Conservation (phyloP, 2,797 vertebrate species). For the Cheirogaleus major region DNA sequence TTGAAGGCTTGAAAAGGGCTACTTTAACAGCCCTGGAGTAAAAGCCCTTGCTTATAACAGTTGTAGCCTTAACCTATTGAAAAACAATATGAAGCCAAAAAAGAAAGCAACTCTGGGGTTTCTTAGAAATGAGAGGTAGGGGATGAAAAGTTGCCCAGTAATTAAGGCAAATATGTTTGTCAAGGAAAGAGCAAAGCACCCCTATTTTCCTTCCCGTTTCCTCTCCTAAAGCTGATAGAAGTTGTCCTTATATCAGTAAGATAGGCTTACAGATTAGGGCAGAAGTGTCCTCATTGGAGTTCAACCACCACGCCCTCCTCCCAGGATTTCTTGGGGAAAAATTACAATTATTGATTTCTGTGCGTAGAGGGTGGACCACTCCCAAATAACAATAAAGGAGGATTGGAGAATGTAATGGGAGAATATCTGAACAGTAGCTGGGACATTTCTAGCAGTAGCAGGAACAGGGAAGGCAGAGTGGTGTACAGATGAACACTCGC, state of each 20-base stretch:
- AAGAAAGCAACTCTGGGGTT: not conserved
- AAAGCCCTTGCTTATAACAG: constrained; percentile 50
- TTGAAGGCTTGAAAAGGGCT: constrained; percentile 46
- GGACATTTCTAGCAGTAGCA: constrained; percentile 35
- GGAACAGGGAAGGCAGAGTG: not conserved
- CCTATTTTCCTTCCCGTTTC: not conserved
- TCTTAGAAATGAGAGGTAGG: not conserved
- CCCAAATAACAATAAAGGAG: not conserved
- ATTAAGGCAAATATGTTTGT: constrained; percentile 12
- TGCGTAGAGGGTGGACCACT: not conserved
- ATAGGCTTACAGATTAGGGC: not conserved
- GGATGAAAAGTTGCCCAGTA: not conserved
- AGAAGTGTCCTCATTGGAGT: not conserved
- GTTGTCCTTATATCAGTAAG: not conserved
- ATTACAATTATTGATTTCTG: constrained; percentile 39
- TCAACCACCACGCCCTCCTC: not conserved
- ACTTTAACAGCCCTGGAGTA: constrained; percentile 30
- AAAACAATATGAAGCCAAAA: not conserved
- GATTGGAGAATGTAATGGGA: not conserved
- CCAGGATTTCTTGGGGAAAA: not conserved
- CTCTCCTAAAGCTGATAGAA: not conserved
- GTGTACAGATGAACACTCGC: not conserved
- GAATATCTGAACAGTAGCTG: constrained; percentile 18
- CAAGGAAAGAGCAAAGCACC: not conserved
- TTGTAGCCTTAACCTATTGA: constrained; percentile 33